Base-by-base conservation (phyloP, 2,797 vertebrate species). In the Acipenser oxyrinchus region DNA sequence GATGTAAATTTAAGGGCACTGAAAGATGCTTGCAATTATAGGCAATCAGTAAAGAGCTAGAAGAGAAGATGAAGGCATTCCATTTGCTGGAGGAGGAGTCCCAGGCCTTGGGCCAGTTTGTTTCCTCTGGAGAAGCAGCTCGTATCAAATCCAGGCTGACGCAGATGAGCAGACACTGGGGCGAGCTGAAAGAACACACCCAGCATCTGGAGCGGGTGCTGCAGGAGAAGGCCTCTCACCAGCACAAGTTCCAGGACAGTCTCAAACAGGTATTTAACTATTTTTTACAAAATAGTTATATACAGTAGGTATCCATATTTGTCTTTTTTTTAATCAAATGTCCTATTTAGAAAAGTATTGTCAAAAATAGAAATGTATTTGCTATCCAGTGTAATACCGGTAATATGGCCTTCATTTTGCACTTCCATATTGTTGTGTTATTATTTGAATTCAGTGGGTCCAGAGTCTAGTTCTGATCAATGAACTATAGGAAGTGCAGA, bases 121-220 rank as follows among this genome's bases (percentile, higher is more conserved):
- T 98, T 69, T 97, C 93, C 12, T 92, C 92, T 7, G 95, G 95
- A 67, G 97, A 99, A 81, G 81, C 82, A 1, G 93, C 94, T 37
- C 93, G 82, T 49, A 93, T 97, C 75, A 97, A 94, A 83, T 92
- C 94, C 71, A 93, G 93, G 53, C 74, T 98, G 68, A 94, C 93
- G 15, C 96, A 99, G 70, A 83, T 94, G 12, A 90, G 87, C 75
- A 88, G 94, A 66, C 93, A 95, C 71, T 95, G 94, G 94, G 94
- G 96, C 73, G 95, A 97, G 70, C 89, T 99, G 60, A 86, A 82
- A 76, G 94, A 95, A 73, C 91, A 80, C 0, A 86, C 92, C 0
- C 87, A 89, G 69, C 86, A 87, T 72, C 80, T 94, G 62, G 87
- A 94, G 73, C 86, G 78, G 66, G 88, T 83, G 62, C 82, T 98